Evolutionary conservation across 37 sponge, comb jelly and placozoan genomes (phyloP).

Genomic region (Axinella damicornis): DNA sequence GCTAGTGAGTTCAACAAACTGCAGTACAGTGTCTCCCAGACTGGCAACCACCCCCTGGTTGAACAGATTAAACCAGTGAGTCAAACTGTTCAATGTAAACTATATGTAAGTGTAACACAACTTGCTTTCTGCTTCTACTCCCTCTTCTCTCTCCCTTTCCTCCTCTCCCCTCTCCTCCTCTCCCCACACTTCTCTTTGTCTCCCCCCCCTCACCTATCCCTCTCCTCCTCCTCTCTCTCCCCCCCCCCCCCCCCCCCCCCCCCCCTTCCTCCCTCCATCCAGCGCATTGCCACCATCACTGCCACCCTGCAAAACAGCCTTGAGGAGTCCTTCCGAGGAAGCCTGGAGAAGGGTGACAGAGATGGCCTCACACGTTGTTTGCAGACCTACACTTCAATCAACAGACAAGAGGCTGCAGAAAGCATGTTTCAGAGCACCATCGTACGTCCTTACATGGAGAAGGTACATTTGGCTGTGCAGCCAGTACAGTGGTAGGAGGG

Average conservation of each 20-base stretch:
- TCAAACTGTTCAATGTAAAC: too few relatives aligned
- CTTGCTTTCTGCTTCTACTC: too few relatives aligned
- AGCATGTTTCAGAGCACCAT: constrained; percentile 65
- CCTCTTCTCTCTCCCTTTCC: neutral
- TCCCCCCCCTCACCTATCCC: neutral
- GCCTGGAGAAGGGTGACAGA: constrained; percentile 57
- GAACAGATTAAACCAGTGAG: constrained; percentile 72
- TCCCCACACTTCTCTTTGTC: neutral
- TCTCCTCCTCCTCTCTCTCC: neutral
- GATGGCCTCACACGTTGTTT: constrained; percentile 74
- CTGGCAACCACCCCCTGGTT: constrained; percentile 67
- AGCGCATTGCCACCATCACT: constrained; percentile 85
- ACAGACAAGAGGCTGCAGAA: constrained; percentile 71
- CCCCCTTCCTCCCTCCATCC: neutral
- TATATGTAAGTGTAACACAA: too few relatives aligned
- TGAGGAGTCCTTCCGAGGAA: constrained; percentile 59
- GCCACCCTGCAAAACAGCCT: constrained; percentile 57
- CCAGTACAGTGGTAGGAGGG: too few relatives aligned
- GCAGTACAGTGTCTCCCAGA: constrained; percentile 71
- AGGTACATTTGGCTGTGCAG: too few relatives aligned
- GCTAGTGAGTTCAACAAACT: constrained; percentile 92
- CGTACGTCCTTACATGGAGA: constrained; percentile 77
- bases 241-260: neutral
- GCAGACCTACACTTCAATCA: constrained; percentile 83
- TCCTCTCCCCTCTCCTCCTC: neutral